Evolutionary conservation across 2,113 vertebrate species (phyloP).

Genomic region (Urocitellus parryii): DNA sequence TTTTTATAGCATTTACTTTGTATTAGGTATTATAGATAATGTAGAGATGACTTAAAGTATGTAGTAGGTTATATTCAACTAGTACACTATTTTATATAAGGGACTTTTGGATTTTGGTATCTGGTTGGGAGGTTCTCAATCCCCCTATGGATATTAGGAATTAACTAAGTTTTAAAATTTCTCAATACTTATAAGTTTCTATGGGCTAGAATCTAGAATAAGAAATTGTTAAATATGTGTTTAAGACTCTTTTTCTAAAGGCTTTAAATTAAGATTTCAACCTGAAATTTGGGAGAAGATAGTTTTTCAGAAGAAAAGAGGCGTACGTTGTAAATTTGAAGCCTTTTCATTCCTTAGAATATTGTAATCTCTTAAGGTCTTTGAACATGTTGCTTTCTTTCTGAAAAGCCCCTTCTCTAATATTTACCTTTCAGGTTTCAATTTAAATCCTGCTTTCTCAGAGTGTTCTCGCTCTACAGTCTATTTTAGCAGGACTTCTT

Average conservation of each 20-base stretch:
- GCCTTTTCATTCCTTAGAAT: neutral
- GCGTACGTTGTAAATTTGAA: neutral
- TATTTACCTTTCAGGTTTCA: neutral
- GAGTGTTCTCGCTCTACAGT: neutral
- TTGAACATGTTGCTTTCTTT: neutral
- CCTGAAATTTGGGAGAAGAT: neutral
- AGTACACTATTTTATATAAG: neutral
- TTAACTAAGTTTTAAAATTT: slow-evolving; percentile 35
- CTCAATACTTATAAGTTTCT: slow-evolving; percentile 17
- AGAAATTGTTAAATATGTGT: neutral
- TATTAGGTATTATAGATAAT: neutral
- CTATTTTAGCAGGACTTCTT: neutral
- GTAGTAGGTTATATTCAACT: neutral
- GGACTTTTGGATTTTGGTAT: neutral
- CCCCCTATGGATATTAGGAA: neutral
- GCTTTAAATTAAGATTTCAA: neutral
- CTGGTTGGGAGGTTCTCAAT: neutral
- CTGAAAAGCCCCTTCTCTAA: neutral
- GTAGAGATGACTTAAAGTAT: neutral
- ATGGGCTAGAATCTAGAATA: slow-evolving; percentile 30
- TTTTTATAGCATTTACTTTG: neutral
- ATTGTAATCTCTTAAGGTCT: neutral
- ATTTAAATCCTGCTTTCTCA: neutral
- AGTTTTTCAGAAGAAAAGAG: neutral
- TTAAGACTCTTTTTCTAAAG: neutral